Evolutionary conservation across 2,113 vertebrate genomes (phyloP), one percentile per base, ranked within the genome.

Genomic region (Eulemur rufifrons): DNA sequence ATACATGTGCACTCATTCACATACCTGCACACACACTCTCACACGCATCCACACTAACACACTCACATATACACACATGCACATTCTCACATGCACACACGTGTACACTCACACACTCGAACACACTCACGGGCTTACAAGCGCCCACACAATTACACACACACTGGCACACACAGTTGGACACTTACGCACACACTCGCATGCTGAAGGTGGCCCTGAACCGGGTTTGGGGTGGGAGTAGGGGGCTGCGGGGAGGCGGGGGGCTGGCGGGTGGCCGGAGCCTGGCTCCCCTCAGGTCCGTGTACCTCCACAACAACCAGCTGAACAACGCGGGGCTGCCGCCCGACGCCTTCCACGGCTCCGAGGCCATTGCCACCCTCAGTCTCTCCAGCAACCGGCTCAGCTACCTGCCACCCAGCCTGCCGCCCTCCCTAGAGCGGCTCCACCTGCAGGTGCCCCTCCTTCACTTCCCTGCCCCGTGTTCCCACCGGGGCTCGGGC

Each of bases 221-320:
- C 63, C 2, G 37, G 45, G 47, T 27, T 20, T 2, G 18, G 9
- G 29, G 39, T 1, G 7, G 42, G 37, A 1, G 39, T 13, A 34
- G 6, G 6, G 18, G 27, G 34, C 1, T 9, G 29, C 6, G 9
- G 59, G 52, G 39, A 14, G 64, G 42, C 7, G 1, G 0, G 42
- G 27, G 63, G 25, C 5, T 12, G 76, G 73, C 66, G 63, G 63
- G 37, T 59, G 88, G 81, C 69, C 2, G 0, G 59, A 81, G 77
- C 87, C 85, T 78, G 54, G 56, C 37, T 85, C 85, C 93, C 94
- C 93, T 85, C 95, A 98, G 98, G 95, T 98, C 98, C 4, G 98
- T 98, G 84, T 98, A 98, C 94, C 97, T 98, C 34, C 98, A 98
- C 95, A 97, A 98, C 98, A 98, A 98, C 86, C 94, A 96, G 90